Evolutionary conservation across 2,888 invertebrate species (phyloP).

Genomic region (Alcis repandata): DNA sequence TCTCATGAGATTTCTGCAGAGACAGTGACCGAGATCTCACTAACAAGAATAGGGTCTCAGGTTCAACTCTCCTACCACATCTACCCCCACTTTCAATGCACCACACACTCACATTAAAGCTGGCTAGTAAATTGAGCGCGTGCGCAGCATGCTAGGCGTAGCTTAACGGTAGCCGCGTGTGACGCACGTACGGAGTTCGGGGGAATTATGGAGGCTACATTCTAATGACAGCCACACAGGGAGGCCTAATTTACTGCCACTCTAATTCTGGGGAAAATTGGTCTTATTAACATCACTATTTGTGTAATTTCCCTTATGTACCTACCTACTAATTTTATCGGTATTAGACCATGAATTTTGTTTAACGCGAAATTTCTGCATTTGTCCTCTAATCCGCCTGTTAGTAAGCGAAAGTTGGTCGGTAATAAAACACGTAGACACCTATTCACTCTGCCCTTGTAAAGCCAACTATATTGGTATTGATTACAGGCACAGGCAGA

Average conservation of each 20-base stretch:
- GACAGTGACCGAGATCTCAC: too few species aligned
- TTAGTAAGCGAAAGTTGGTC: too few species aligned
- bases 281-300: neutral
- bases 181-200: slow-evolving; percentile 38
- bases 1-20: too few species aligned
- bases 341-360: too few species aligned
- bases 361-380: too few species aligned
- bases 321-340: too few species aligned
- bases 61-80: neutral
- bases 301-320: too few species aligned
- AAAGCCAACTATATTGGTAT: too few species aligned
- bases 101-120: slow-evolving; percentile 62
- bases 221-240: slow-evolving; percentile 42
- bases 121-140: slow-evolving; percentile 76
- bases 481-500: too few species aligned
- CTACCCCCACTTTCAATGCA: slow-evolving; percentile 61
- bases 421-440: too few species aligned
- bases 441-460: too few species aligned
- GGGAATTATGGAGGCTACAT: slow-evolving; percentile 30
- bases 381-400: too few species aligned
- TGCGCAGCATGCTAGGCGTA: slow-evolving; percentile 64
- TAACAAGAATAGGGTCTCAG: neutral
- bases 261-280: neutral
- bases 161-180: slow-evolving; percentile 54
- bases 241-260: slow-evolving; percentile 15